phyloP scores from a whole-genome alignment of 2,888 invertebrate genomes.

The Cyclophora punctaria region DNA sequence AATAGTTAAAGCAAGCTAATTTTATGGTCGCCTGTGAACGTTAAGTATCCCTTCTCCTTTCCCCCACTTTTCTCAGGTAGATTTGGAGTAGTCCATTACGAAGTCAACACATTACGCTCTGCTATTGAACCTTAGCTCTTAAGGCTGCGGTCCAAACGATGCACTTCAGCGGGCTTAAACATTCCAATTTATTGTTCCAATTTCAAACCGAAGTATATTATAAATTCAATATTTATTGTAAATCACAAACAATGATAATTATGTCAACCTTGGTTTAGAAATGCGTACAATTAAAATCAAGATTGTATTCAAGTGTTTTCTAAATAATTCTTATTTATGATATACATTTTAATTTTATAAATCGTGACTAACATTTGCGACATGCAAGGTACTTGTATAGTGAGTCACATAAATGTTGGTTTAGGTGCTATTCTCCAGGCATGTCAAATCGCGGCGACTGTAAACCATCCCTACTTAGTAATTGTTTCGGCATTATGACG shows the following conservation, averaged over 20 bases:
- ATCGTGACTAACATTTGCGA: background rate
- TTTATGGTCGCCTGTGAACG: conserved; percentile 42
- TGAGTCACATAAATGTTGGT: background rate
- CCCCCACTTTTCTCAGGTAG: conserved; percentile 22
- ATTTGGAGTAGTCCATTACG: conserved; percentile 46
- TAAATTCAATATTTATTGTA: too few species aligned
- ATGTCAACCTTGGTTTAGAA: too few species aligned
- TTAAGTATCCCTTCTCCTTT: conserved; percentile 34
- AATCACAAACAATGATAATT: too few species aligned
- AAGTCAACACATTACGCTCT: conserved; percentile 48
- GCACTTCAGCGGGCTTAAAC: conserved; percentile 14
- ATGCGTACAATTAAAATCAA: too few species aligned
- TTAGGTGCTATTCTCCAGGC: background rate
- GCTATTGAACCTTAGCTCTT: conserved; percentile 37
- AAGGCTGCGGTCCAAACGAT: conserved; percentile 16
- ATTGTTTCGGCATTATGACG: conserved; percentile 49
- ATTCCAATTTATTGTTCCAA: too few species aligned
- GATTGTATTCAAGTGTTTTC: too few species aligned
- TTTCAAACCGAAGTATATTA: too few species aligned
- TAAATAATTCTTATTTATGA: background rate
- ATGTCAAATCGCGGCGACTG: conserved; percentile 8
- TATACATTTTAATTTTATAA: background rate
- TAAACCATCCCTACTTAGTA: conserved; percentile 34
- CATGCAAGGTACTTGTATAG: background rate
- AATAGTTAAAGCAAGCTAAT: conserved; percentile 62